Conservation (phyloP, 2,888 invertebrate species). For the Drosophila setosimentum region DNA sequence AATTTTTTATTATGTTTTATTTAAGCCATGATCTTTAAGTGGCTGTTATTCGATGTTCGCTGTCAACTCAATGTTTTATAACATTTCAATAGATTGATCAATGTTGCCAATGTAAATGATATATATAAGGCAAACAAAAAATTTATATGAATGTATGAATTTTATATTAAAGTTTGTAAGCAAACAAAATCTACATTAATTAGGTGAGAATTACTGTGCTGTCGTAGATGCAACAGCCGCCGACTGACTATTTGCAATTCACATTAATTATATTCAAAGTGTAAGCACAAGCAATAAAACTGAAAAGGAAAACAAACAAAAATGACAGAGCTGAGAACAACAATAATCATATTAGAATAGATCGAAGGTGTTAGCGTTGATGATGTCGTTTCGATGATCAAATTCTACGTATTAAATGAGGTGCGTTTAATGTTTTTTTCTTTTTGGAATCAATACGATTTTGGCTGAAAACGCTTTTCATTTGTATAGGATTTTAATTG, state of each 20-base stretch:
- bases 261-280: conserved; percentile 45
- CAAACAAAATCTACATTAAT: not conserved
- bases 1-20: not conserved
- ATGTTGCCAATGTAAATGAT: not conserved
- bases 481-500: not conserved
- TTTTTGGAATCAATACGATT: not conserved
- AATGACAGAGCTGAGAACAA: conserved; percentile 17
- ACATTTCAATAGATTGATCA: not conserved
- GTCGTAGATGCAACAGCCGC: not conserved
- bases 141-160: too few relatives aligned
- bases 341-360: conserved; percentile 30
- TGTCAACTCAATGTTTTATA: not conserved
- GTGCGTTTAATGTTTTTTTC: not conserved
- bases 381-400: conserved; percentile 10
- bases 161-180: not conserved
- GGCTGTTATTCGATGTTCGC: not conserved
- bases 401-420: not conserved
- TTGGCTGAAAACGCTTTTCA: not conserved
- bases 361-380: conserved; percentile 5
- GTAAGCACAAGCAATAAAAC: conserved; percentile 31
- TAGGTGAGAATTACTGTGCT: not conserved
- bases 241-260: conserved; percentile 36
- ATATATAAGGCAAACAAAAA: too few relatives aligned
- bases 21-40: not conserved
- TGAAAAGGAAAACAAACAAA: conserved; percentile 9